Conservation (phyloP, 2,888 invertebrate species). For the Abrostola triplasia region DNA sequence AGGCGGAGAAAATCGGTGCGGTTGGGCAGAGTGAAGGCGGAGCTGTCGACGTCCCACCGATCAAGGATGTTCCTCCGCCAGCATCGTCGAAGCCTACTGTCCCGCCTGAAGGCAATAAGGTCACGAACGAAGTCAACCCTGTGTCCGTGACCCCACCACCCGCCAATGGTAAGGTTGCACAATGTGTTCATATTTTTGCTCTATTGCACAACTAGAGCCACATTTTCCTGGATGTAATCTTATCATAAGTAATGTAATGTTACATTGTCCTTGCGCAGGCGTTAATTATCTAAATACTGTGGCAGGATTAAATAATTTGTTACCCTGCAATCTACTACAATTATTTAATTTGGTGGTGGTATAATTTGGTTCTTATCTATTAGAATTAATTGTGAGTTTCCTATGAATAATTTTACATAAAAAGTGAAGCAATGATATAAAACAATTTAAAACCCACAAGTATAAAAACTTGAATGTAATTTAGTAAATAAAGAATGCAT, state of each 20-base stretch:
- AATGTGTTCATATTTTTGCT: constrained; percentile 11
- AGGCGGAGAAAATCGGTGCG: constrained; percentile 37
- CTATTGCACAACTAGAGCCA: background rate
- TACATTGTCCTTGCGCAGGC: background rate
- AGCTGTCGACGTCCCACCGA: constrained; percentile 19
- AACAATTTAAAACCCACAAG: no score
- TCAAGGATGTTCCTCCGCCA: constrained; percentile 5
- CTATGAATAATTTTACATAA: no score
- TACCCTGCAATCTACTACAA: no score
- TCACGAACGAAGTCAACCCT: constrained; percentile 10
- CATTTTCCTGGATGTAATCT: constrained; percentile 18
- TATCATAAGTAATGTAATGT: background rate
- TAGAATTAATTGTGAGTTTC: no score
- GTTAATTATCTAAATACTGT: background rate
- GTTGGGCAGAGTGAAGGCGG: constrained; percentile 58
- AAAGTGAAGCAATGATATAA: no score
- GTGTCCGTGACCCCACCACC: background rate
- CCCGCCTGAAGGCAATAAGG: constrained; percentile 8
- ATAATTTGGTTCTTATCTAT: no score
- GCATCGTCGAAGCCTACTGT: constrained; percentile 4
- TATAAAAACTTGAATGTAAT: no score
- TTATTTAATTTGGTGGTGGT: no score
- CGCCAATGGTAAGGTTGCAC: constrained; percentile 30
- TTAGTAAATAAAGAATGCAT: no score
- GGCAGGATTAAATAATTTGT: no score